A percentile compares a stretch with the other conserved stretches of the same genome.
These are phyloP conservation scores for Stictonetta naevosa DNA, from an alignment of 2,113 vertebrate species.

Conservation along the genomic window DNA sequence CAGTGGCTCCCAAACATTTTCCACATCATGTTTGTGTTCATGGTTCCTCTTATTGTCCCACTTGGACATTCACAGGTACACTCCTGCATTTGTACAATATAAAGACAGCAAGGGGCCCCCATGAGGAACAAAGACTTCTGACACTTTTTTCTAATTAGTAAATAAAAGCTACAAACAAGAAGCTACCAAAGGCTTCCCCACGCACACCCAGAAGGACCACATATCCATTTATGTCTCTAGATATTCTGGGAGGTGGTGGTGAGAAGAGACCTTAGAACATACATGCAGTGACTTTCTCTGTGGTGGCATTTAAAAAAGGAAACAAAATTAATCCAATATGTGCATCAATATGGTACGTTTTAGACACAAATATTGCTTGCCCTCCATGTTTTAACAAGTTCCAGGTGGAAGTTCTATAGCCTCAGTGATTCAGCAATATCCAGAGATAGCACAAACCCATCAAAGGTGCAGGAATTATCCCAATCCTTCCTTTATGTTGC, in stretches of 20 bases:
- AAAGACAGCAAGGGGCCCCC: background rate
- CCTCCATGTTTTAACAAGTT: background rate
- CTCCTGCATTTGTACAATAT: background rate
- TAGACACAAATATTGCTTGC: background rate
- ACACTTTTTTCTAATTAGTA: background rate
- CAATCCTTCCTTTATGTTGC: background rate
- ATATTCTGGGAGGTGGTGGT: rapidly evolving
- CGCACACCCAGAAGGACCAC: rapidly evolving
- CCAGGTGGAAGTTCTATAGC: slow-evolving; percentile 25
- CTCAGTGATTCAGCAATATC: background rate
- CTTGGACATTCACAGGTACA: background rate
- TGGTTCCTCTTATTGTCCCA: background rate
- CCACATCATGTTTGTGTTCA: rapidly evolving
- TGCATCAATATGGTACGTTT: background rate
- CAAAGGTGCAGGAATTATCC: background rate
- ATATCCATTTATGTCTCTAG: background rate
- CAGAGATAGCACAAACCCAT: background rate
- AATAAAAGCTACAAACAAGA: background rate
- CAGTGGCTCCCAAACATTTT: background rate
- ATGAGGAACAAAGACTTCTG: rapidly evolving
- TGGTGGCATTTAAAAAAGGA: background rate
- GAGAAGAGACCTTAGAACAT: background rate
- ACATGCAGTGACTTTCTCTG: background rate
- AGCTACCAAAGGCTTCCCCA: background rate
- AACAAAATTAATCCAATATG: background rate